Conservation (phyloP, 1,140 invertebrate species). For the Mizuhopecten yessoensis region DNA sequence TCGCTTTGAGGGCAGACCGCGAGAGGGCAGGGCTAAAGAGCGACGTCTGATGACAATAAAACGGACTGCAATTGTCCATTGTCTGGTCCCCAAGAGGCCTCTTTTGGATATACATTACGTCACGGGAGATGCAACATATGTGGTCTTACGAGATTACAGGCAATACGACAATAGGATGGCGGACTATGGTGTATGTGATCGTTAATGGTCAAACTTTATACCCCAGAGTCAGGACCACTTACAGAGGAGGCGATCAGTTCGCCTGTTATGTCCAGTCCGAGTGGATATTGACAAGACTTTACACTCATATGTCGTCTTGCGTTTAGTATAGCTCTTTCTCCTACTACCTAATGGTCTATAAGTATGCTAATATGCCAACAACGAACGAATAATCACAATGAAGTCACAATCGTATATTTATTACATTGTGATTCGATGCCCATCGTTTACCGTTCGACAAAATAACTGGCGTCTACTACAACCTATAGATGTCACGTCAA, state of each 20-base stretch:
- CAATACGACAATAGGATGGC: neutral
- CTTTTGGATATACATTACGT: neutral
- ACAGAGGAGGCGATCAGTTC: neutral
- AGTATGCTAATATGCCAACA: slow-evolving; percentile 23
- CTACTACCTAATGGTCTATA: neutral
- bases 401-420: neutral
- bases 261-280: neutral
- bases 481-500: too few relatives aligned
- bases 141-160: slow-evolving; percentile 7
- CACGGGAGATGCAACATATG: slow-evolving; percentile 8
- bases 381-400: neutral
- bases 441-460: too few relatives aligned
- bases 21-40: neutral
- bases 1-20: neutral
- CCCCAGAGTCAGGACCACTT: neutral
- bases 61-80: neutral
- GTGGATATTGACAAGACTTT: neutral
- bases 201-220: neutral
- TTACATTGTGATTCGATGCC: too few relatives aligned
- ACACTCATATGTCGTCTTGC: neutral
- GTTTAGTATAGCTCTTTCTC: neutral
- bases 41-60: slow-evolving; percentile 21
- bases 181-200: neutral
- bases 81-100: neutral
- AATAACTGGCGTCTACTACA: too few relatives aligned